Evolutionary conservation across 2,888 invertebrate species (phyloP), one percentile per base, ranked within the genome.

Genomic region (Spicauda simplicius): DNA sequence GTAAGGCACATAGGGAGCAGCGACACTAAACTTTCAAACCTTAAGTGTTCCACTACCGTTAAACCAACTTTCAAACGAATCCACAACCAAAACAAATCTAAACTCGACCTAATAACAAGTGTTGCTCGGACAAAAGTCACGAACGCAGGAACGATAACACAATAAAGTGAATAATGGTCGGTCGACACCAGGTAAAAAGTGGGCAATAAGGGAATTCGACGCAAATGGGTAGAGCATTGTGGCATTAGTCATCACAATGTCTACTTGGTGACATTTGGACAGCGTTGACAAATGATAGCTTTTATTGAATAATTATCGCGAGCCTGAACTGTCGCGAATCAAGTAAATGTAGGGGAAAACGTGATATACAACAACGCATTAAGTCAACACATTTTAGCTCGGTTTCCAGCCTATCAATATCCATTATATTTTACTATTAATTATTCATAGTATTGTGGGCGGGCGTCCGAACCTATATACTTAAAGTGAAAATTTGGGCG

Each of bases 261-360:
- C 85, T 86, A 88, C 90, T 88, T 86, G 86, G 79, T 83, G 90
- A 90, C 90, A 80, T 87, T 88, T 82, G 84, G 88, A 89, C 89
- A 83, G 81, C 76, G 76, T 76, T 90, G 90, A 91, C 90, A 89
- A 91, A 91, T 91, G 85, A 87, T 85, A 77, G 80, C 86, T 86
- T 88, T 89, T 88, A 91, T 90, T 91, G 90, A 91, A 91, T 91
- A 90, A 91, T 91, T 89, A 90, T 86, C 79, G 80, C 80, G 77
- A 75, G 77, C 71, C 76, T 76, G 70, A 70, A 78, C 73, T 79
- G 81, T 80, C 80, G 82, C 79, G 79, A 81, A 81, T 79, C 77
- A 78, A 83, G 77, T 81, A 78, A 83, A 84, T 83, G 77, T 79
- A 78, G 65, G 71, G 75, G 76, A 79, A 80, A 81, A 73, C 70